These are phyloP conservation scores for Cephalopachus bancanus DNA, from an alignment of 2,797 vertebrate species.

Conservation along the genomic window DNA sequence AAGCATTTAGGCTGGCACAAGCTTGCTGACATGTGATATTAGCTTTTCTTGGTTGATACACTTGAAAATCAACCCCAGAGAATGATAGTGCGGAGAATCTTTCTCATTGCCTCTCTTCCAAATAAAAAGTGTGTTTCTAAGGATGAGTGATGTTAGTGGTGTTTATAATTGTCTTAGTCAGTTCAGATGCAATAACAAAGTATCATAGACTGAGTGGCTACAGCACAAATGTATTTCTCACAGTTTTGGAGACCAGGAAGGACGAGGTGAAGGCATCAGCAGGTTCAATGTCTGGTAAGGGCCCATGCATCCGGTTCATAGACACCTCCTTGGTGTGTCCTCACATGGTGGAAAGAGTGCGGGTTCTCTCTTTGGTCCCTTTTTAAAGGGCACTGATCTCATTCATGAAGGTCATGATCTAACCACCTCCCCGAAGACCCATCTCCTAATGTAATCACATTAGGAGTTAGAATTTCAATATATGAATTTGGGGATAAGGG, in stretches of 20 bases:
- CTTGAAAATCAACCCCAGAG: not conserved
- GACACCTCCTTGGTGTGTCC: not conserved
- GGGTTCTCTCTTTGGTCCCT: not conserved
- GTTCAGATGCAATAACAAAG: not conserved
- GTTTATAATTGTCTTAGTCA: not conserved
- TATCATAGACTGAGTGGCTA: not conserved
- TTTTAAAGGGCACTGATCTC: not conserved
- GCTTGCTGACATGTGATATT: not conserved
- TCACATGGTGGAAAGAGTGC: no score
- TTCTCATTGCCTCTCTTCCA: not conserved
- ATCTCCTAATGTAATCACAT: not conserved
- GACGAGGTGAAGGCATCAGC: not conserved
- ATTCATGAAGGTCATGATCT: not conserved
- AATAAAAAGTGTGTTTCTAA: slow-evolving; percentile 16
- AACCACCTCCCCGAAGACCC: not conserved
- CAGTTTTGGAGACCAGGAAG: not conserved
- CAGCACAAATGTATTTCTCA: not conserved
- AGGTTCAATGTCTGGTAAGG: not conserved
- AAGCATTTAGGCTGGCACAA: not conserved
- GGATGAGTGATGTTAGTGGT: slow-evolving; percentile 38
- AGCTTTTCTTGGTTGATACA: not conserved
- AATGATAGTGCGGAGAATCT: not conserved
- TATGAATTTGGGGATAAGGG: not conserved
- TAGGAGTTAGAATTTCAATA: not conserved
- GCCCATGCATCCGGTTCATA: not conserved